A percentile compares a stretch with the other conserved stretches of the same genome.
Conservation (phyloP, 2,888 invertebrate genomes). For the Aspidapion aeneum region DNA sequence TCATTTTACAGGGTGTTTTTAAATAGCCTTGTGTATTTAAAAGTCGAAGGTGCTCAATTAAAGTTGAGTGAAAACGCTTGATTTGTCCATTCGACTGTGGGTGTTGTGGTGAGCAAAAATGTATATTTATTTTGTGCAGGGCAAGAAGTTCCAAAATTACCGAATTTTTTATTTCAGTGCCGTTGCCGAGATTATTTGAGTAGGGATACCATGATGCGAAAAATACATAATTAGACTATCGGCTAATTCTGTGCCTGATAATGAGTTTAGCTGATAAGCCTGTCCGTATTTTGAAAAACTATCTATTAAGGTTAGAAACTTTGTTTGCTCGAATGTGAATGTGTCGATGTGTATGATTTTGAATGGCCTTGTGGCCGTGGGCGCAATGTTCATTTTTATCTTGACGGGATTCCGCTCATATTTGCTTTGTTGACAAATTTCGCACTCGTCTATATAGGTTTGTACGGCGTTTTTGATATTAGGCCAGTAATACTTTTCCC, state of each 20-base stretch:
- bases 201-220: conserved; percentile 11
- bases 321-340: neutral
- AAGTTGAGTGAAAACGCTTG: conserved; percentile 7
- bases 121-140: conserved; percentile 11
- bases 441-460: conserved; percentile 11
- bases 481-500: conserved; percentile 21
- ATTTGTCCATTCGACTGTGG: conserved; percentile 13
- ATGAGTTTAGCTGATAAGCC: no score
- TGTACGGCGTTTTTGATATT: conserved; percentile 10
- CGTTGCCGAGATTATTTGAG: conserved; percentile 13
- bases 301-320: neutral
- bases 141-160: conserved; percentile 9
- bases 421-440: conserved; percentile 10
- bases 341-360: conserved; percentile 6
- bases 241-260: no score
- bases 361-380: conserved; percentile 10
- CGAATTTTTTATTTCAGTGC: conserved; percentile 25
- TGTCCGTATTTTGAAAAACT: no score
- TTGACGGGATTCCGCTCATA: conserved; percentile 11
- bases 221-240: conserved; percentile 8
- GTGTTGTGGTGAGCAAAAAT: conserved; percentile 13
- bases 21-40: conserved; percentile 3
- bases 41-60: conserved; percentile 3
- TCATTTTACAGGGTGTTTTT: no score
- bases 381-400: conserved; percentile 4